A percentile compares a stretch with the other conserved stretches of the same genome.
Conservation (phyloP, 2,113 vertebrate species). For the Ciconia maguari region DNA sequence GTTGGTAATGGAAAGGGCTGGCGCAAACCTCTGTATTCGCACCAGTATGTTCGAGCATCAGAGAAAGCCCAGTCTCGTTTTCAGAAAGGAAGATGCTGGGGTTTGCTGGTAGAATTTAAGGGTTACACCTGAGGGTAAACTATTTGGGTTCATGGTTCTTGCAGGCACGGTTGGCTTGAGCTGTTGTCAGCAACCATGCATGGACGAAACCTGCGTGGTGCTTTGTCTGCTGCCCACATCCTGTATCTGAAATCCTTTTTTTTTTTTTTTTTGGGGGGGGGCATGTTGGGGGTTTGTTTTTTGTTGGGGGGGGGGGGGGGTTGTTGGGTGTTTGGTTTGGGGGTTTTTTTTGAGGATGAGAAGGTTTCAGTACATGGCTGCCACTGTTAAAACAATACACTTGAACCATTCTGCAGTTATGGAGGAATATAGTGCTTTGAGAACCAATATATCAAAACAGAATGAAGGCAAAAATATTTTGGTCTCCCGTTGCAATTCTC, state of each 20-base stretch:
- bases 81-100: background rate
- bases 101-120: background rate
- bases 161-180: background rate
- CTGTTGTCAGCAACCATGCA: background rate
- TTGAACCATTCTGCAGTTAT: background rate
- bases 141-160: fast-evolving
- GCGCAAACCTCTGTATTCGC: background rate
- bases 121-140: background rate
- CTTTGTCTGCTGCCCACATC: background rate
- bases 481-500: background rate
- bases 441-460: background rate
- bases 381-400: background rate
- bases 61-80: background rate
- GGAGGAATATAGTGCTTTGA: background rate
- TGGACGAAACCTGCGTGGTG: background rate
- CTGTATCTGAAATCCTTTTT: fast-evolving
- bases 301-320: too few species aligned
- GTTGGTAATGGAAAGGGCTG: background rate
- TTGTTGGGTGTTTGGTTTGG: too few species aligned
- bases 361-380: background rate
- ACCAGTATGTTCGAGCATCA: fast-evolving
- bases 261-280: background rate
- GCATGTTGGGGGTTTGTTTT: background rate
- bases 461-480: background rate
- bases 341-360: background rate